phyloP scores from a whole-genome alignment of 30 jellyfish, hydroid and myxozoan species.

The Aurelia sp. region DNA sequence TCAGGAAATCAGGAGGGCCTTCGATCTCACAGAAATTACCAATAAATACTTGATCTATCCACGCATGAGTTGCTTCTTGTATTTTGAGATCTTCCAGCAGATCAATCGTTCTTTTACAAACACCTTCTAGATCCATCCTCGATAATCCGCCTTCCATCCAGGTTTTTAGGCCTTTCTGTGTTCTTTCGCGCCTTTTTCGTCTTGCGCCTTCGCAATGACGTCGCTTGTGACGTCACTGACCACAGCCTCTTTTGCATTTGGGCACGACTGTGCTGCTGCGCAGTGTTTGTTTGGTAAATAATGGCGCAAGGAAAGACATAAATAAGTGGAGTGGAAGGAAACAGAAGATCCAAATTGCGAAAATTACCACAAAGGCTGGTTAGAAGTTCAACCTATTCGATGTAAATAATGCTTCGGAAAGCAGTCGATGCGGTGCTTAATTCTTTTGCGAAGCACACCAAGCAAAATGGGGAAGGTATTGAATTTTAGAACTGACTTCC shows the following conservation, averaged over 20 bases:
- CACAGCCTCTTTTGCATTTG: too few relatives aligned
- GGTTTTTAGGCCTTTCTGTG: background rate
- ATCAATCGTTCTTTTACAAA: conserved; percentile 20
- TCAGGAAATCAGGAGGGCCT: conserved; percentile 29
- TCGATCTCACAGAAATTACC: conserved; percentile 53
- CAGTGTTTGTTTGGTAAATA: too few relatives aligned
- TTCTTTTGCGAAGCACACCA: conserved; percentile 77
- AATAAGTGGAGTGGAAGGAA: background rate
- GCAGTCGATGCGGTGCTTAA: conserved; percentile 77
- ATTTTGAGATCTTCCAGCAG: conserved; percentile 9
- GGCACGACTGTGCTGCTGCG: too few relatives aligned
- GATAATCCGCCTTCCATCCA: background rate
- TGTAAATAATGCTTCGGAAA: conserved; percentile 32
- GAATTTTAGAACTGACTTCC: background rate
- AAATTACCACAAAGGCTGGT: background rate
- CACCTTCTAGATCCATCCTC: background rate
- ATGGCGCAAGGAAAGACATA: too few relatives aligned
- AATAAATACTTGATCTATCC: conserved; percentile 24
- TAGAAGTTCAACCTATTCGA: background rate
- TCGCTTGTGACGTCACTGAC: too few relatives aligned
- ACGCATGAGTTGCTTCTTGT: conserved; percentile 14
- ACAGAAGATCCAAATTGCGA: background rate
- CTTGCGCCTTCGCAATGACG: too few relatives aligned
- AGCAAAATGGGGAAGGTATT: conserved; percentile 62
- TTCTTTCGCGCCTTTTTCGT: conserved; percentile 3